Conservation (phyloP, 1,140 invertebrate species). For the Phocides pigmalion region DNA sequence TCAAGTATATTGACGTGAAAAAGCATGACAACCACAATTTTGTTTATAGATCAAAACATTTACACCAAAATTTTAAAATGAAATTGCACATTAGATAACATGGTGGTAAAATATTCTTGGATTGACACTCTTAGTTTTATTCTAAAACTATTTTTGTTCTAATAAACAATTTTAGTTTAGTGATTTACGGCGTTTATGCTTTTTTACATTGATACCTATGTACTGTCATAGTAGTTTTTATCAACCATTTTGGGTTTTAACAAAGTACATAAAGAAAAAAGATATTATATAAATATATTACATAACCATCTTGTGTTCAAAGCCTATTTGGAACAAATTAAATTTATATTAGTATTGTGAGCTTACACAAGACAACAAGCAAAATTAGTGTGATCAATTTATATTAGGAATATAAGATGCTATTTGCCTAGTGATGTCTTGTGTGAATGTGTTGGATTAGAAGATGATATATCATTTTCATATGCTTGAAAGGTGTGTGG, state of each 20-base stretch:
- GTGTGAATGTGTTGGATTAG: not conserved
- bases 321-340: not conserved
- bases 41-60: too few species aligned
- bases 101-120: too few species aligned
- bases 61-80: too few species aligned
- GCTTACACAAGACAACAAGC: conserved; percentile 14
- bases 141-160: too few species aligned
- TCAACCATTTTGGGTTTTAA: not conserved
- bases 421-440: conserved; percentile 17
- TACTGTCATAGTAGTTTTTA: not conserved
- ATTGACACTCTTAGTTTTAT: too few species aligned
- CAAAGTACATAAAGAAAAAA: not conserved
- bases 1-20: too few species aligned
- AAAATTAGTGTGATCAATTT: conserved; percentile 18
- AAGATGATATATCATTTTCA: conserved; percentile 1
- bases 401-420: conserved; percentile 18
- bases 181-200: too few species aligned
- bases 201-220: too few species aligned
- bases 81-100: too few species aligned
- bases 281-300: conserved; percentile 1
- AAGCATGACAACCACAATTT: too few species aligned
- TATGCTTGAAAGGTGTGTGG: not conserved
- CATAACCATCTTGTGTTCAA: conserved; percentile 24
- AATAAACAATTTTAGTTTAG: too few species aligned
- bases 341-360: conserved; percentile 14